phyloP scores from a whole-genome alignment of 2,888 invertebrate genomes.

The Chrysolina haemoptera region DNA sequence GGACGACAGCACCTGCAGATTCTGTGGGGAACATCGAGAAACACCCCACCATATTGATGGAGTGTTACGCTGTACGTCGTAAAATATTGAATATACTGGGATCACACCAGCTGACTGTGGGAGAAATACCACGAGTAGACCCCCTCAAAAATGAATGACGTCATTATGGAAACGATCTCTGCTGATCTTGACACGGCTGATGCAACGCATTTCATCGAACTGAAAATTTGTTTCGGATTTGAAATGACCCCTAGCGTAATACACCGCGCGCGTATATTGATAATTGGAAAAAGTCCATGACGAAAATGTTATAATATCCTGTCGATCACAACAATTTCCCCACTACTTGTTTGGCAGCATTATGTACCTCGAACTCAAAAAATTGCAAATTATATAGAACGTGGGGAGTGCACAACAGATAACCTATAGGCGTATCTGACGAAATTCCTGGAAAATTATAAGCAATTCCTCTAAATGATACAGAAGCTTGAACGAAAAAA shows the following conservation, averaged over 20 bases:
- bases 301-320: not conserved
- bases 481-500: slow-evolving; percentile 33
- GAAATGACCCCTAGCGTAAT: not conserved
- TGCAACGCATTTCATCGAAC: too few relatives aligned
- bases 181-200: too few relatives aligned
- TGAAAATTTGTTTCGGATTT: not conserved
- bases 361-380: slow-evolving; percentile 12
- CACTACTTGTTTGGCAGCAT: not conserved
- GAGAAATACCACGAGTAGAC: too few relatives aligned
- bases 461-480: slow-evolving; percentile 44
- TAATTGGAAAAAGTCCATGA: not conserved
- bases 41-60: too few relatives aligned
- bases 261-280: not conserved
- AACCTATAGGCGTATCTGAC: slow-evolving; percentile 35
- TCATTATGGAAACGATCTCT: too few relatives aligned
- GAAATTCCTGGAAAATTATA: slow-evolving; percentile 41
- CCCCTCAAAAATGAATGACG: too few relatives aligned
- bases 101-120: too few relatives aligned
- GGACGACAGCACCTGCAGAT: too few relatives aligned
- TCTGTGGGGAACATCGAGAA: too few relatives aligned
- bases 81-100: too few relatives aligned
- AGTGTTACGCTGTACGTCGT: too few relatives aligned
- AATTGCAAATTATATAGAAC: slow-evolving; percentile 40
- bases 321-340: not conserved
- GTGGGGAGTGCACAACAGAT: slow-evolving; percentile 10